Evolutionary conservation across 2,113 vertebrate genomes (phyloP), one percentile per base, ranked within the genome.

Genomic region (Laticauda laticaudata): DNA sequence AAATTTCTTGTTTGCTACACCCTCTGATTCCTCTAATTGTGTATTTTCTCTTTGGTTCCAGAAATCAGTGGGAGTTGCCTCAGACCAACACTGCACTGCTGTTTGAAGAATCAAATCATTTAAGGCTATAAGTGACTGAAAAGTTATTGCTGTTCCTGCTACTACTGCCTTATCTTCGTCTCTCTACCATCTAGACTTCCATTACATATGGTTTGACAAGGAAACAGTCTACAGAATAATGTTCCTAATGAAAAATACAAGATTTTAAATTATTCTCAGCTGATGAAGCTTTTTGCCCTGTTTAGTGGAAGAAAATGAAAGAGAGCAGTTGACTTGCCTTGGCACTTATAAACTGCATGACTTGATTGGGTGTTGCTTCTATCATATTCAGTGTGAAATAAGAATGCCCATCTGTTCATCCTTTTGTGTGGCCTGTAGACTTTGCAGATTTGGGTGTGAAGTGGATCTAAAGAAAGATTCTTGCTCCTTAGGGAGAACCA

Each of bases 41-140:
- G 1, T 0, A 91, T 48, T 86, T 95, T 94, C 92, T 96, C 45
- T 93, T 4, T 96, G 95, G 15, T 97, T 97, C 89, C 93, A 94
- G 93, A 94, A 94, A 29, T 86, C 91, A 85, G 92, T 97, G 94
- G 96, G 95, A 93, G 95, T 56, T 92, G 69, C 89, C 95, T 92
- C 93, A 94, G 94, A 87, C 75, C 89, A 69, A 90, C 20, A 0
- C 12, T 39, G 86, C 94, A 93, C 59, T 95, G 21, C 85, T 89
- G 51, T 92, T 94, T 81, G 91, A 95, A 53, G 96, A 97, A 93
- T 95, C 96, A 92, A 94, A 45, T 48, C 86, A 96, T 51, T 96
- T 93, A 96, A 90, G 91, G 3, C 59, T 92, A 56, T 29, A 81
- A 7, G 4, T 69, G 86, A 87, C 90, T 93, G 59, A 95, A 29